Evolutionary conservation across 2,888 invertebrate genomes (phyloP), one percentile per base, ranked within the genome.

Genomic region (Erebia epiphron): DNA sequence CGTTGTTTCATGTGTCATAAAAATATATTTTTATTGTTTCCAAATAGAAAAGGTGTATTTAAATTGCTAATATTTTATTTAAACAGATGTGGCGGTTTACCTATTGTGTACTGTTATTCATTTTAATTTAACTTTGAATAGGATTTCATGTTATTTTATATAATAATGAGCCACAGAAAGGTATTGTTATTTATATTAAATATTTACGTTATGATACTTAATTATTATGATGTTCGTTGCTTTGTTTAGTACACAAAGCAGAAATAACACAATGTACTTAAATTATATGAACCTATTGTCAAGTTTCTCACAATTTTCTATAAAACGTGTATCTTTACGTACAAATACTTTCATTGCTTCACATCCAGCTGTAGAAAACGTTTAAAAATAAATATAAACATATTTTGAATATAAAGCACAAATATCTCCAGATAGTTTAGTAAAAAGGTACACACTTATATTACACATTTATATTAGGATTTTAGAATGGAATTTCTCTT

Each of bases 1-100:
- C 64, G 71, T 21, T 64, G 21, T 13, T 71, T 73, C 71, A 69
- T 67, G 64, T 68, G 56, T 69, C 64, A 63, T 73, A 67, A 73
- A 73, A 65, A 67, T 54, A 58, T 13, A 35, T 35, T 62, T 18
- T 43, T 62, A 46, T 62, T 1, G 41, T 54, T 62, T 62, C 26
- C 18, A 18, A 49, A 70, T 68, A 41, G 50, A 26, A 67, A 56
- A 62, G 63, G 11, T 41, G 14, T 21, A 66, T 13, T 49, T 43
- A 16, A 13, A 49, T 43, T 54, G n/a, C 4, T 65, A 26, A n/a
- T 49, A 49, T 57, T 49, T 35, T 64, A 52, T 64, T 64, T 41
- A 18, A 54, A 16, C 64, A 64, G 52, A 26, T 64, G 64, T 26
- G n/a, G 50, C 14, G n/a, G 61, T 18, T 46, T 21, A 21, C 13